phyloP scores from a whole-genome alignment of 2,113 vertebrate species.

The Cisticola juncidis region DNA sequence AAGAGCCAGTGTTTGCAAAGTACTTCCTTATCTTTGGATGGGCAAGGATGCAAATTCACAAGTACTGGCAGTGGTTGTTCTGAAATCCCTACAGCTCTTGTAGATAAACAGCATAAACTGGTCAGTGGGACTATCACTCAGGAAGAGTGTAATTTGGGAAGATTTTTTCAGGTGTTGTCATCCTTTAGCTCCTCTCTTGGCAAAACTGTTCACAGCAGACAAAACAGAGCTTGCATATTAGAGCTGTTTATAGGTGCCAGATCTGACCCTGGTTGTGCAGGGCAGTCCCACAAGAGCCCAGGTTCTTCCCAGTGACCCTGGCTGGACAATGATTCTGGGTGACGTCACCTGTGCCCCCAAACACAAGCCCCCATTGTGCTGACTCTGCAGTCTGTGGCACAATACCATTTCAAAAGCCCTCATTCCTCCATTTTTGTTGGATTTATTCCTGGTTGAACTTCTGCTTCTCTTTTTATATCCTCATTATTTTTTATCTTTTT shows the following conservation, averaged over 20 bases:
- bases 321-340: not conserved
- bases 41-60: not conserved
- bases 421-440: not conserved
- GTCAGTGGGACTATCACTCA: not conserved
- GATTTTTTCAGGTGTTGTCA: not conserved
- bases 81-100: not conserved
- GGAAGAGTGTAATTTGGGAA: not conserved
- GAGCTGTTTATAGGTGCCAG: not conserved
- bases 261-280: not conserved
- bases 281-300: not conserved
- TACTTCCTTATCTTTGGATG: not conserved
- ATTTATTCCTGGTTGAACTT: constrained; percentile 26
- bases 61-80: not conserved
- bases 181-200: not conserved
- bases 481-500: constrained; percentile 36
- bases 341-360: not conserved
- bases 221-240: not conserved
- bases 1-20: not conserved
- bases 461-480: constrained; percentile 32
- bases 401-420: not conserved
- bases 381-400: not conserved
- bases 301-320: not conserved
- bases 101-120: not conserved
- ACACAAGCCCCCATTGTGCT: not conserved
- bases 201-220: not conserved